Conservation (phyloP, 2,888 invertebrate species). For the Luperina testacea region DNA sequence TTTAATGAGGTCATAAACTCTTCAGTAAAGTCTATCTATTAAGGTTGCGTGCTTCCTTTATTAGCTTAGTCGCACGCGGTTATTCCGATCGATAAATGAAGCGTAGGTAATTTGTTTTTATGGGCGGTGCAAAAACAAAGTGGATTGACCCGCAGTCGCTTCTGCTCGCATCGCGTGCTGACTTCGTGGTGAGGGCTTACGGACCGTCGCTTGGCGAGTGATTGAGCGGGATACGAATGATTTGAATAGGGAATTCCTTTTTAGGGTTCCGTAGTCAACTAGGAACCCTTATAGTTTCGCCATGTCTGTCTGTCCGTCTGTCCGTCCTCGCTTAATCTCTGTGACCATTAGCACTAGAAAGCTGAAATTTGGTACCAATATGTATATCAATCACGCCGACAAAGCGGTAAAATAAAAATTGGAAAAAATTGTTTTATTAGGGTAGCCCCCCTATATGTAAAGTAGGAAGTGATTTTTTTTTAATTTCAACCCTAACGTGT, state of each 20-base stretch:
- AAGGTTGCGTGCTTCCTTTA: constrained; percentile 75
- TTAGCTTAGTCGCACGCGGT: constrained; percentile 85
- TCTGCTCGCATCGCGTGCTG: constrained; percentile 84
- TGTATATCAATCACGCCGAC: no score
- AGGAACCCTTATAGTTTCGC: no score
- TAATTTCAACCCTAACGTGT: no score
- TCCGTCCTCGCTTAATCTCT: no score
- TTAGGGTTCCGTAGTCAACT: no score
- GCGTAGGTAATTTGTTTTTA: constrained; percentile 87
- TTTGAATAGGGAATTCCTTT: background rate
- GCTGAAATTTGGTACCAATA: no score
- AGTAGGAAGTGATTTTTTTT: no score
- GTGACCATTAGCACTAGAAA: no score
- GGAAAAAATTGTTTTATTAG: no score
- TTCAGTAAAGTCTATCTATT: constrained; percentile 47
- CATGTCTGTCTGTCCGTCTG: no score
- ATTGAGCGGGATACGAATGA: constrained; percentile 16
- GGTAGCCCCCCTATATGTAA: no score
- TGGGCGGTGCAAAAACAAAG: constrained; percentile 88
- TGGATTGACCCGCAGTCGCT: constrained; percentile 86
- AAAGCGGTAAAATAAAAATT: no score
- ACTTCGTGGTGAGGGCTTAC: constrained; percentile 65
- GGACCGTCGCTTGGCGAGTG: constrained; percentile 48
- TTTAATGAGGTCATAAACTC: constrained; percentile 65
- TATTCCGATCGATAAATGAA: constrained; percentile 86